These are phyloP conservation scores for Potamarius usumacintae DNA, from an alignment of 2,113 vertebrate species.

Conservation along the genomic window DNA sequence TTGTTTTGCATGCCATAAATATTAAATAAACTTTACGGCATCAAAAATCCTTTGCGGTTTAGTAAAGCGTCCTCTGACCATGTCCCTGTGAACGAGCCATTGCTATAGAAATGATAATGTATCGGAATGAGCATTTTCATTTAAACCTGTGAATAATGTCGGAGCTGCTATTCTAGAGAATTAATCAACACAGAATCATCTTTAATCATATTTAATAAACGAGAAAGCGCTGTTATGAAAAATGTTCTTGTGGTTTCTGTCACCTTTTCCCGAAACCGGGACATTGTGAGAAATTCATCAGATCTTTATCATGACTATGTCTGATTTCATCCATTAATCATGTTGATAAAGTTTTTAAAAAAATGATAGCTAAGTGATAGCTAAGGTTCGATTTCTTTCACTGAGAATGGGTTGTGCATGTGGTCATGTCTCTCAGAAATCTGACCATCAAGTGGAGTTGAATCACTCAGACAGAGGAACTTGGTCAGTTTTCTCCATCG, in stretches of 20 bases:
- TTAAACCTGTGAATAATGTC: background rate
- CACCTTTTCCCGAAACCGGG: background rate
- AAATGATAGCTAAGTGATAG: background rate
- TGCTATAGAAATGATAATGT: background rate
- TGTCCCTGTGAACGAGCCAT: background rate
- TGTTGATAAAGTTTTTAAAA: background rate
- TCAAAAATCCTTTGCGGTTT: no score
- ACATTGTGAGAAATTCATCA: background rate
- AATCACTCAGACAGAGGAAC: constrained; percentile 63
- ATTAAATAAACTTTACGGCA: background rate
- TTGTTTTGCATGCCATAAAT: background rate
- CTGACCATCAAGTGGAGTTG: no score
- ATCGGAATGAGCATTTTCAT: background rate
- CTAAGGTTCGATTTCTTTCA: background rate
- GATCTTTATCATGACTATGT: no score
- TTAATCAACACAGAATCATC: background rate
- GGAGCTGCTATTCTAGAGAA: background rate
- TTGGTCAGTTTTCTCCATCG: constrained; percentile 58
- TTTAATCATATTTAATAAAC: background rate
- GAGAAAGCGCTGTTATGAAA: background rate
- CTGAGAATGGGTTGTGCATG: background rate
- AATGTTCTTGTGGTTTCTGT: background rate
- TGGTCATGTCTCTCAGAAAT: background rate
- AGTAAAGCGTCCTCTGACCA: background rate
- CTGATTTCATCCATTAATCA: background rate